Evolutionary conservation across 2,797 vertebrate species (phyloP), one percentile per base, ranked within the genome.

Genomic region (Danio choprae): DNA sequence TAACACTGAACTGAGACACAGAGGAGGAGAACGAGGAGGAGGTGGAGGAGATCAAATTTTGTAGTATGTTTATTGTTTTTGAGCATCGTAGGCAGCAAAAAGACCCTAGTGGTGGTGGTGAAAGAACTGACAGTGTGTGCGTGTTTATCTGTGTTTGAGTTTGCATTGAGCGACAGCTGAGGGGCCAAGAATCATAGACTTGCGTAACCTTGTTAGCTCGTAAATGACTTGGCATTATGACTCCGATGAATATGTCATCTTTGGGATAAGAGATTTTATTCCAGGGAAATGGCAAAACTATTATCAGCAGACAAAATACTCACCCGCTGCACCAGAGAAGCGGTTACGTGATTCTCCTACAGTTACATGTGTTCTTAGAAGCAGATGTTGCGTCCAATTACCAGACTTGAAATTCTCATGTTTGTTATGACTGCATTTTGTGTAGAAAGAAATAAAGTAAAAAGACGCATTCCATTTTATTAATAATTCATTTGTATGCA

Each of bases 11-110:
- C n/a, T 50, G 62, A 56, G 43, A 58, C 15, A 59, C 53, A 41
- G 65, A 71, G 58, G 74, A 46, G 58, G 40, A 65, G 40, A 77
- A 71, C n/a, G n/a, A 29, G 29, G 29, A 29, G n/a, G n/a, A n/a
- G 29, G 29, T 29, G 69, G 46, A 71, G 51, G 51, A 60, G 65
- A 7, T 13, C 53, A 40, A 38, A 77, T 46, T 56, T 41, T 41
- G 74, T 65, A 74, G 51, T n/a, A 40, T 68, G 63, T 50, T 74
- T 74, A 68, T 81, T 81, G 63, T 81, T 71, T 71, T 68, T 74
- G 71, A 48, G 43, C 48, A 10, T 81, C 22, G 29, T 80, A 46
- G 73, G 80, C 64, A 48, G 59, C 40, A 3, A 77, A 81, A 77
- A 18, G 38, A 20, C 48, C 29, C n/a, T 41, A 44, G 40, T 50